A percentile compares a stretch with the other conserved stretches of the same genome.
Conservation (phyloP, 2,797 vertebrate species). For the Phaenicophaeus curvirostris region DNA sequence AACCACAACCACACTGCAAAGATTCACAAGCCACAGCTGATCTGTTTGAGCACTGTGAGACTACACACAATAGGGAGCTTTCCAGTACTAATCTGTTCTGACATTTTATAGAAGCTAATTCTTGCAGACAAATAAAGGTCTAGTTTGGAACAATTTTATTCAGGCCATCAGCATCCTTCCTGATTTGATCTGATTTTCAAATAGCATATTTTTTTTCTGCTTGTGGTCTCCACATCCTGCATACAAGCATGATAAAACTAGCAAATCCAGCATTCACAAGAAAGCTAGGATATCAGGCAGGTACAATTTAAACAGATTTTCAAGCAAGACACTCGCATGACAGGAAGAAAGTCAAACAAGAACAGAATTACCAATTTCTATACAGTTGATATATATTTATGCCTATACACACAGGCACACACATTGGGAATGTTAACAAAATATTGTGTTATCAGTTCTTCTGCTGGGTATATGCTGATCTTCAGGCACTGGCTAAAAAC, state of each 20-base stretch:
- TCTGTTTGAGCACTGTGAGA: constrained; percentile 14
- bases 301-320: constrained; percentile 55
- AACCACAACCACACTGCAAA: not conserved
- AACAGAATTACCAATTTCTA: constrained; percentile 18
- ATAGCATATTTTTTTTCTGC: constrained; percentile 30
- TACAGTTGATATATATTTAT: not conserved
- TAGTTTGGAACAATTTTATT: constrained; percentile 47
- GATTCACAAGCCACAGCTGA: constrained; percentile 35
- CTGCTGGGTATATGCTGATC: not conserved
- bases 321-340: constrained; percentile 14
- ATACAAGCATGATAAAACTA: constrained; percentile 55
- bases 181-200: constrained; percentile 52
- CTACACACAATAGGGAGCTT: constrained; percentile 12
- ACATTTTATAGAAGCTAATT: constrained; percentile 51
- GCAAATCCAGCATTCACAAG: constrained; percentile 39
- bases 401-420: not conserved
- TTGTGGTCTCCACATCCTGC: constrained; percentile 28
- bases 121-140: constrained; percentile 54
- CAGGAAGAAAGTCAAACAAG: not conserved
- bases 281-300: constrained; percentile 21
- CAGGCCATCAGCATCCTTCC: constrained; percentile 25
- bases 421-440: not conserved
- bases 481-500: constrained; percentile 18
- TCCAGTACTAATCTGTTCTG: constrained; percentile 48
- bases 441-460: not conserved